Conservation (phyloP, 2,797 vertebrate species). For the Pantherophis alleghaniensis region DNA sequence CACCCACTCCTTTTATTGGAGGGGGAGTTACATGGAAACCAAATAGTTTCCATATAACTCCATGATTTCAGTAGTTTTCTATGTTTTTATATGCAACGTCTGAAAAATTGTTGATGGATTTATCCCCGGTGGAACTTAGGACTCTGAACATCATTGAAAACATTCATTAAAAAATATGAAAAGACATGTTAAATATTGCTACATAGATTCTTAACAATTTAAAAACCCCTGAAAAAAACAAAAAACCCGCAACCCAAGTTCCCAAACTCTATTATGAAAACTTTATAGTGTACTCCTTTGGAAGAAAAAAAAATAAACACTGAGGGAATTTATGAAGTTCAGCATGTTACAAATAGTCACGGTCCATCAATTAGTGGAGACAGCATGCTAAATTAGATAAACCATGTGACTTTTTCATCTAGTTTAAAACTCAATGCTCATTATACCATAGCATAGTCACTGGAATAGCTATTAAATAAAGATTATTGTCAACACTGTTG, state of each 20-base stretch:
- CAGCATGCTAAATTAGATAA: not conserved
- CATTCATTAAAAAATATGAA: not conserved
- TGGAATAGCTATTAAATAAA: not conserved
- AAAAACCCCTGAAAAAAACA: not conserved
- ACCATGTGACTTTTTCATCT: not conserved
- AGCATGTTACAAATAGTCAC: not conserved
- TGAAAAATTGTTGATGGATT: not conserved
- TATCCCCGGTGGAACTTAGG: not conserved
- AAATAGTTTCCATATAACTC: not conserved
- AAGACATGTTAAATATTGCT: not conserved
- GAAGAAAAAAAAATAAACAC: conserved; percentile 9
- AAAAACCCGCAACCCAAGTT: not conserved
- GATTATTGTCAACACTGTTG: not conserved
- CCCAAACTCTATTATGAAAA: not conserved
- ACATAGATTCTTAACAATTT: not conserved
- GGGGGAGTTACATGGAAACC: not conserved
- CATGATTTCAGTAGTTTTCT: not conserved
- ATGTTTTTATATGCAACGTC: not conserved
- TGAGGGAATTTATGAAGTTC: not conserved
- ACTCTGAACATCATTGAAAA: not conserved
- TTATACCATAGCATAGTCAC: not conserved
- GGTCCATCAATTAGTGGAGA: not conserved
- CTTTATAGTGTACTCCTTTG: not conserved
- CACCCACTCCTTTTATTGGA: not conserved
- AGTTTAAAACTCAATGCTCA: not conserved